Base-by-base conservation (phyloP, 2,888 invertebrate genomes). In the Cheilosia grossa region DNA sequence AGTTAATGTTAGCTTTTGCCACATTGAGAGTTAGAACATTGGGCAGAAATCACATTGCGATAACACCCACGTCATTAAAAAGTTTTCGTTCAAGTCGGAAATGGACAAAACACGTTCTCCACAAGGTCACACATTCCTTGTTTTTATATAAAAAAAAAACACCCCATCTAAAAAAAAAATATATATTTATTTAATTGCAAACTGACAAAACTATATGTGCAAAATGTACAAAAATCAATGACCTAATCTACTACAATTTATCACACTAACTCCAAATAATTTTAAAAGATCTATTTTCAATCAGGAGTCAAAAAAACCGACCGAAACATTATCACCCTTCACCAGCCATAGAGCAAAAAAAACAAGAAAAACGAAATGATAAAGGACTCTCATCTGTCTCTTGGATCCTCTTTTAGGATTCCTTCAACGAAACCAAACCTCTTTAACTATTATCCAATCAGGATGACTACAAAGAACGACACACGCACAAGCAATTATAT, bases 371-470 rank as follows among this genome's bases (percentile, higher is more conserved):
- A 10, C n/a, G 3, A 21, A 27, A 13, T 0, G 19, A 59, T 27
- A 59, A 42, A 21, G 37, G n/a, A 59, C 5, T 17, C 9, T n/a
- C 27, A 5, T 40, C 27, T 33, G 56, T 9, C 13, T 24, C 33
- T 37, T 27, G 24, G 27, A 27, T 61, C 44, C 59, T 44, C 24
- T 17, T 63, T 6, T 7, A 0, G 13, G 19, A 33, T 9, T 61
- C 33, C 17, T 30, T 15, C 2, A 19, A 47, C 5, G 10, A 19
- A 13, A 40, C 21, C 24, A 40, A 40, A 37, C n/a, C 51, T 24
- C 51, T 51, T 27, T 37, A 6, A n/a, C 37, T 51, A 37, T 51
- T 51, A 53, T 66, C 37, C 51, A 66, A 66, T 66, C 37, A 51
- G 51, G 40, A 15, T 33, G 47, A 47, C 61, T 27, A 33, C 47